Conservation (phyloP, 2,888 invertebrate species). For the Lissonota sp. region DNA sequence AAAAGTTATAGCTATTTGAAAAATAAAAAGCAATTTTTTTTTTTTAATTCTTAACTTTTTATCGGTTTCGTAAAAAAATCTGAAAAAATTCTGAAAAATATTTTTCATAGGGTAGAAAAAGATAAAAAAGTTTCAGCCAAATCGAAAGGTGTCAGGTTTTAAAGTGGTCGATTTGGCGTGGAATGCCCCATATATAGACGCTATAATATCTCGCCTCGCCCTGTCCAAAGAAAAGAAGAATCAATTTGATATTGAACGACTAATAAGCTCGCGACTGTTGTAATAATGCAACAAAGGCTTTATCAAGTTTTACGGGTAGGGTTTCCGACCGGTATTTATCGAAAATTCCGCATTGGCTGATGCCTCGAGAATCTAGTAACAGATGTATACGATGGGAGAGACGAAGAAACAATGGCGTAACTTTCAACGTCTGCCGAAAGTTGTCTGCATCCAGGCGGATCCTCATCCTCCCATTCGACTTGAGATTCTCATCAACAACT, state of each 20-base stretch:
- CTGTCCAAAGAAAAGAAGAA: background rate
- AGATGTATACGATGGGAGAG: slow-evolving; percentile 11
- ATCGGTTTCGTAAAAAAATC: too few species aligned
- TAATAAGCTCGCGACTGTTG: slow-evolving; percentile 40
- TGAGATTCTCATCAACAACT: slow-evolving; percentile 26
- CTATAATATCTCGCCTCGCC: too few species aligned
- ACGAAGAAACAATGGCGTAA: slow-evolving; percentile 10
- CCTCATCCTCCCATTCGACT: background rate
- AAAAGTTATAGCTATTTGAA: too few species aligned
- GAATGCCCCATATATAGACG: too few species aligned
- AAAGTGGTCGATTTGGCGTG: too few species aligned
- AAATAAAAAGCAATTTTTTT: too few species aligned
- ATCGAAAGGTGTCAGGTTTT: too few species aligned
- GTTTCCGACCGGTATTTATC: slow-evolving; percentile 6
- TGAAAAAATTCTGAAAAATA: too few species aligned
- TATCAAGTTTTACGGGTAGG: slow-evolving; percentile 22
- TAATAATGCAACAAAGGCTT: slow-evolving; percentile 26
- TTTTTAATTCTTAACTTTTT: too few species aligned
- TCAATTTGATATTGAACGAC: slow-evolving; percentile 27
- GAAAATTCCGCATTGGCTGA: slow-evolving; percentile 9
- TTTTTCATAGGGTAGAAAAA: too few species aligned
- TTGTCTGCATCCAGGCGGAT: background rate
- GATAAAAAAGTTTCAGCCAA: too few species aligned
- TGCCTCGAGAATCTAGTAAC: slow-evolving; percentile 5
- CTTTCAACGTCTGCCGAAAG: background rate